Evolutionary conservation across 2,797 vertebrate species (phyloP).

Genomic region (Pangasius sanitwongsei): DNA sequence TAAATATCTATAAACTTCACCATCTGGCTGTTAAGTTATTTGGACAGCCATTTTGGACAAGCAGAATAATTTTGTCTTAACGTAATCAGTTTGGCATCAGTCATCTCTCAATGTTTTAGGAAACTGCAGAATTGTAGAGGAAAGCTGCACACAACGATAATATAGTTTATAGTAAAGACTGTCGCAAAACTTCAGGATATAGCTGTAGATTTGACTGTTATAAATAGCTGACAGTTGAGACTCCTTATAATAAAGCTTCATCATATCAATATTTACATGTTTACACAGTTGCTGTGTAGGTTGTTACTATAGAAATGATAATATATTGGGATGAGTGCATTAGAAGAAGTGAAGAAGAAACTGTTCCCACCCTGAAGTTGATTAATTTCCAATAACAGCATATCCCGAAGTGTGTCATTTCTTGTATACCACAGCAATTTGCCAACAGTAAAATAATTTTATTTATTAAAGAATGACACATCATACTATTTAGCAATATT

Average conservation of each 20-base stretch:
- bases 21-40: background rate
- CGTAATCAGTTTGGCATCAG: background rate
- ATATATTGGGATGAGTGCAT: too few species aligned
- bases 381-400: background rate
- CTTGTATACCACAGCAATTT: background rate
- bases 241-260: background rate
- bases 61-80: background rate
- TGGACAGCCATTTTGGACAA: background rate
- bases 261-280: background rate
- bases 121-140: background rate
- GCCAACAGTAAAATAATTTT: background rate
- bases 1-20: background rate
- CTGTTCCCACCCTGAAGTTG: background rate
- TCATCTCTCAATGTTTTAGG: background rate
- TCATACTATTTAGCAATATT: background rate
- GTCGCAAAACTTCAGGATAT: background rate
- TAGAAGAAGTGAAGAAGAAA: too few species aligned
- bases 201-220: background rate
- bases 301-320: background rate
- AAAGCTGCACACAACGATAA: background rate
- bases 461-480: background rate
- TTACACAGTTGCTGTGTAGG: background rate
- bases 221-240: background rate
- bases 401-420: background rate
- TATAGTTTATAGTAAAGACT: background rate